phyloP scores from a whole-genome alignment of 2,113 vertebrate species.

The Taxidea taxus region DNA sequence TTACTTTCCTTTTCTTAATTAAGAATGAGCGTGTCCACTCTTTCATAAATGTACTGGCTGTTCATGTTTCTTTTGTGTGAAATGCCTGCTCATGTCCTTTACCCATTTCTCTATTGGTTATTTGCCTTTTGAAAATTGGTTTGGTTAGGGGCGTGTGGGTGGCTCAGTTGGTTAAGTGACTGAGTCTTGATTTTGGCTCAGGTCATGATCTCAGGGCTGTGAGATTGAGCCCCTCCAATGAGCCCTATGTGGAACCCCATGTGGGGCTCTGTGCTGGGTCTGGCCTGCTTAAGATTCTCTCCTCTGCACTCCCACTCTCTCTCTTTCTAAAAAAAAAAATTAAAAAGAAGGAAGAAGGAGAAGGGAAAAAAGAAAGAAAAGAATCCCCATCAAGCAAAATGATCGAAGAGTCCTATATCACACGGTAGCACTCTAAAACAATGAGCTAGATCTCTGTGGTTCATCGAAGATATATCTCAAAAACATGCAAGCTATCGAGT shows the following conservation, averaged over 20 bases:
- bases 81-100: not conserved
- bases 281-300: not conserved
- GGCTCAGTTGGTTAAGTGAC: not conserved
- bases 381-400: not conserved
- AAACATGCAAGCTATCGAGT: not conserved
- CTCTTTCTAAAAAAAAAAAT: not conserved
- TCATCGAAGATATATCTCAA: not conserved
- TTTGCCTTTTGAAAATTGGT: not conserved
- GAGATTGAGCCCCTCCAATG: not conserved
- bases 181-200: not conserved
- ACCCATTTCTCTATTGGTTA: not conserved
- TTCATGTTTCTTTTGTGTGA: not conserved
- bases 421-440: not conserved
- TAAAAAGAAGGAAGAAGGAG: not conserved
- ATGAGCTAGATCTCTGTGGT: not conserved
- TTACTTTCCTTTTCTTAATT: constrained; percentile 35
- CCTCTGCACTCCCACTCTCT: not conserved
- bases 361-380: not conserved
- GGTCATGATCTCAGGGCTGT: not conserved
- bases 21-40: not conserved
- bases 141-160: not conserved
- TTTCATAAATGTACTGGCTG: not conserved
- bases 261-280: not conserved
- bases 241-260: too few relatives aligned
- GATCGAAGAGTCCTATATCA: not conserved